Evolutionary conservation across 1,140 invertebrate species (phyloP), one percentile per base, ranked within the genome.

Genomic region (Drosophila kohkoa): DNA sequence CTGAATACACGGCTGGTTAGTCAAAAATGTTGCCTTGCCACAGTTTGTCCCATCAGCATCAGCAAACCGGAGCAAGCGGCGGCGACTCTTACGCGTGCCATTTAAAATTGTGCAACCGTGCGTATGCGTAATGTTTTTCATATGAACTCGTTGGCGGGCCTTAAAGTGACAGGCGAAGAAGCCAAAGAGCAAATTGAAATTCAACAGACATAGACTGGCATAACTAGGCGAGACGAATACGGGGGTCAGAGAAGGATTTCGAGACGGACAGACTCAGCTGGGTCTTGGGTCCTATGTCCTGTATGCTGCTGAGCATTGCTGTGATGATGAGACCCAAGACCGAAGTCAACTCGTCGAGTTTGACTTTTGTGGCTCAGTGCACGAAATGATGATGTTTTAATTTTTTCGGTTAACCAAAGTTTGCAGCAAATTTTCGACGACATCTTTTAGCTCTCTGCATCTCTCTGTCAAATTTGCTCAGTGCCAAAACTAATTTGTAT

Each of bases 21-120:
- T 85, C 76, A 81, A 80, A 82, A 89, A 73, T 67, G 28, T 52
- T 43, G 54, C 32, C 8, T 52, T 43, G 54, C 32, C 8, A 25
- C 25, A 43, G 28, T 54, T 32, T 32, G 59, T 43, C 13, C 59
- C 68, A 81, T 66, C 63, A 64, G 79, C 76, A 43, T 55, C 54
- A 59, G 15, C 30, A 43, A 52, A 58, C 41, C 45, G 38, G 30
- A 79, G 62, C 82, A 67, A 46, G 46, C 52, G 58, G 70, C 71
- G 60, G 67, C 68, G 69, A 70, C 73, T 80, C 67, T 78, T 83
- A 81, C 74, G 80, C 83, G 85, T 88, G 85, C 85, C 75, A 88
- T 88, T 88, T 88, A 88, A 88, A 88, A 88, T 88, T 88, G 85
- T 89, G 85, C 85, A 88, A 88, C 85, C 85, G 85, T 88, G 85